Evolutionary conservation across 1,140 invertebrate species (phyloP).

Genomic region (Drosophila willistoni): DNA sequence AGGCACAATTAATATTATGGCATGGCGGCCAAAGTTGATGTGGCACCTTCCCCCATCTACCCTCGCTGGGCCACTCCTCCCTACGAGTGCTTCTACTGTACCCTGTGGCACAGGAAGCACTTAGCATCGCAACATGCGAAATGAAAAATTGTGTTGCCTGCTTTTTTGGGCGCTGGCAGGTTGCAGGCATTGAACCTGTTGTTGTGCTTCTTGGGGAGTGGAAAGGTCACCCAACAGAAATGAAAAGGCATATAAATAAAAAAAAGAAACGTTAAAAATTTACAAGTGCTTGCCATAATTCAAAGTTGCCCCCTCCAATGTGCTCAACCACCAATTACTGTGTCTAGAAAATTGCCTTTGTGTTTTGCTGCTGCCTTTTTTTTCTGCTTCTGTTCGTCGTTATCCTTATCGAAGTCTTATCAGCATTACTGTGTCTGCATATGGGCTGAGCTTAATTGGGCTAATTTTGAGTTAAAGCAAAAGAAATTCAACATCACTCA

Average conservation of each 20-base stretch:
- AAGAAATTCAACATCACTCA: conserved; percentile 13
- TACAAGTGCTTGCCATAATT: conserved; percentile 77
- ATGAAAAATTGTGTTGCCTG: conserved; percentile 73
- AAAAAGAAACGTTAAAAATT: conserved; percentile 61
- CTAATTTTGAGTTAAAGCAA: conserved; percentile 50
- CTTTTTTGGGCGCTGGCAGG: conserved; percentile 41
- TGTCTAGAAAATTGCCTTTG: conserved; percentile 59
- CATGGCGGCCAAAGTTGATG: conserved; percentile 75
- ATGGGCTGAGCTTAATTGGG: conserved; percentile 54
- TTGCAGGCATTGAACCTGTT: conserved; percentile 65
- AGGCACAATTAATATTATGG: conserved; percentile 78
- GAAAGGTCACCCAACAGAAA: conserved; percentile 46
- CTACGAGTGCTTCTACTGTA: not conserved
- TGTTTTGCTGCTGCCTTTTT: not conserved
- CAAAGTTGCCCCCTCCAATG: conserved; percentile 24
- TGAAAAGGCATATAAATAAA: conserved; percentile 75
- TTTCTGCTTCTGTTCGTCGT: conserved; percentile 5
- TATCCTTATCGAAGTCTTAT: conserved; percentile 42
- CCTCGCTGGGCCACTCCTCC: not conserved
- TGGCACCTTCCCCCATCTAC: conserved; percentile 51
- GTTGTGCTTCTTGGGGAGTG: conserved; percentile 6
- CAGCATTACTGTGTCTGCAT: conserved; percentile 43
- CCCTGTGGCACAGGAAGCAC: conserved; percentile 69
- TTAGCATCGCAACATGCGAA: conserved; percentile 78
- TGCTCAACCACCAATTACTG: conserved; percentile 57